Evolutionary conservation across 2,113 vertebrate genomes (phyloP).

Genomic region (Meleagris gallopavo): DNA sequence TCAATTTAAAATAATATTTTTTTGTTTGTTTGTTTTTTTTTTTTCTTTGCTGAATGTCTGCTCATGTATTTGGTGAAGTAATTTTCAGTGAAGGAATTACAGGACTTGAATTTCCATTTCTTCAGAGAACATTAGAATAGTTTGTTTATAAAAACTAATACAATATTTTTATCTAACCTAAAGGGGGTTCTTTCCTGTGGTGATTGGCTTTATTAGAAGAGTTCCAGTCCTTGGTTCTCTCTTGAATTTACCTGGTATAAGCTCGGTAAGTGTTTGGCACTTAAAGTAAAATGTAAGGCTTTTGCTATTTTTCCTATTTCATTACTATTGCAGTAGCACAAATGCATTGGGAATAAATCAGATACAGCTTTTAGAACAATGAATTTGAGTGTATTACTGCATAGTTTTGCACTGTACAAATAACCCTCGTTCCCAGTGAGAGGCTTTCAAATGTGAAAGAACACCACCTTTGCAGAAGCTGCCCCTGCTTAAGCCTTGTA

Average conservation of each 20-base stretch:
- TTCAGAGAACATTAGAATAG: not conserved
- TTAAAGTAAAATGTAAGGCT: not conserved
- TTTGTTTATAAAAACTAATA: not conserved
- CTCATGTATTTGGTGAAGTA: not conserved
- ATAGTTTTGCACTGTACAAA: not conserved
- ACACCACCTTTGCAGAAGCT: not conserved
- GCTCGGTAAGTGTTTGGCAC: conserved; percentile 85
- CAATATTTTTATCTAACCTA: not conserved
- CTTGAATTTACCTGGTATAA: conserved; percentile 96
- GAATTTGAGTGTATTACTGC: not conserved
- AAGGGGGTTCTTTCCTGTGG: conserved; percentile 98
- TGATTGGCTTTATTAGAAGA: conserved; percentile 95
- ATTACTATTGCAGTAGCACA: not conserved
- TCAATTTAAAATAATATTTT: not conserved
- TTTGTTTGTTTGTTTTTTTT: not conserved
- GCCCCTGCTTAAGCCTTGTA: rapidly evolving
- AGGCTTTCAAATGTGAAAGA: not conserved
- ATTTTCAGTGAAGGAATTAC: not conserved
- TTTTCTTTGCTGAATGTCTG: not conserved
- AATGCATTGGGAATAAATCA: not conserved
- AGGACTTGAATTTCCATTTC: not conserved
- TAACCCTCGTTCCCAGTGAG: not conserved
- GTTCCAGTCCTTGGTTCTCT: conserved; percentile 95
- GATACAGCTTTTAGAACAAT: not conserved
- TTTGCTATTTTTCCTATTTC: not conserved